Base-by-base conservation (phyloP, 1,140 invertebrate genomes). In the Penaeus japonicus region DNA sequence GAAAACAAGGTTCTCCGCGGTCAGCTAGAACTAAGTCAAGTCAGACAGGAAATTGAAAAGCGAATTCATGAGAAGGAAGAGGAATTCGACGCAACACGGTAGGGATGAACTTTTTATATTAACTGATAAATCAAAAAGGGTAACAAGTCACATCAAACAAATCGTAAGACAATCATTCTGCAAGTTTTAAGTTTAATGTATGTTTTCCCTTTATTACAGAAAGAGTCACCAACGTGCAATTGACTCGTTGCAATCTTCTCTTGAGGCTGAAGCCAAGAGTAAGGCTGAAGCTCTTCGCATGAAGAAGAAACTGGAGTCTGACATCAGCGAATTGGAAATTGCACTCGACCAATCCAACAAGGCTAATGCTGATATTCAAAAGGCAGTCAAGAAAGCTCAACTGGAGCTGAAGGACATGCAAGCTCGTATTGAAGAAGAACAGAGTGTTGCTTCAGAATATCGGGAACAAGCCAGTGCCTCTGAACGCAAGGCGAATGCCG, bases 181-280 rank as follows among this genome's bases (percentile, higher is more conserved):
- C n/a, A n/a, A n/a, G n/a, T n/a, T n/a, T n/a, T n/a, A n/a, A n/a
- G n/a, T n/a, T n/a, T n/a, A n/a, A n/a, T 47, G 5, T 15, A 62
- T 73, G 22, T 88, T 47, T 75, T 91, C 53, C 22, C n/a, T n/a
- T 62, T 27, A 91, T 93, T 92, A 75, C 92, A 96, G 98, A 93
- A 99, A 99, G 95, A 99, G 99, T 93, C 99, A 99, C 94, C 98
- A 99, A 94, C 96, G 94, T 62, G 93, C 93, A 54, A 91, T 94
- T 79, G 94, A 94, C 85, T 93, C 93, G 78, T 93, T 95, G 92
- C 93, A 94, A 32, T 93, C 94, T 65, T 94, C 93, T 85, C 92
- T 94, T 18, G 94, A 94, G 91, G 93, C 94, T 91, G 94, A 95
- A 90, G 91, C 93, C 79, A 94, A 93, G 92, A 94, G 94, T 81